Percentiles rank a stretch among this genome's conserved stretches.
phyloP scores from a whole-genome alignment of 2,888 invertebrate species.

The Atrina japonica region DNA sequence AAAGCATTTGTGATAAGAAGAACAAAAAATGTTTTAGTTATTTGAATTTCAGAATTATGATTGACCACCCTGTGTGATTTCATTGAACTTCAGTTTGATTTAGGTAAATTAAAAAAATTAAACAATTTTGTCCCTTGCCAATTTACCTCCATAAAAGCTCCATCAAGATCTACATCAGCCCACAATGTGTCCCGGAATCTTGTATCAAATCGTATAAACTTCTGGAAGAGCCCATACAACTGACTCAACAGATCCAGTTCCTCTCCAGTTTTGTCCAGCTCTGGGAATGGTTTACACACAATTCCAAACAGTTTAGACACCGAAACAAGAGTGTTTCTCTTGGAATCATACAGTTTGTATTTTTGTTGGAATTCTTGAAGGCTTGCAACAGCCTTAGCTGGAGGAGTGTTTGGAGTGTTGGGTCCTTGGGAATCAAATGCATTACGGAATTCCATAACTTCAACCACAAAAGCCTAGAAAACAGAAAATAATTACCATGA shows the following conservation, averaged over 20 bases:
- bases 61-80: too few species aligned
- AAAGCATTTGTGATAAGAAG: too few species aligned
- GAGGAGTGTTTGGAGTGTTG: conserved; percentile 78
- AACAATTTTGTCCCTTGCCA: too few species aligned
- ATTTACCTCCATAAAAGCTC: conserved; percentile 75
- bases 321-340: conserved; percentile 79
- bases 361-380: conserved; percentile 79
- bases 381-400: conserved; percentile 77
- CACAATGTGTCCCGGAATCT: conserved; percentile 79
- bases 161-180: conserved; percentile 79
- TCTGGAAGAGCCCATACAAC: conserved; percentile 80
- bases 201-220: conserved; percentile 79
- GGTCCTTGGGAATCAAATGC: conserved; percentile 81
- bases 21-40: too few species aligned
- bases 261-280: conserved; percentile 80
- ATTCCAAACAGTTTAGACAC: conserved; percentile 81
- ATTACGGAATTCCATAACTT: conserved; percentile 81
- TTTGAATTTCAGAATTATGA: too few species aligned
- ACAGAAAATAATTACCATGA: conserved; percentile 3
- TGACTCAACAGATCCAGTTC: conserved; percentile 79
- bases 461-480: conserved; percentile 80
- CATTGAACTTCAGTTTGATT: too few species aligned
- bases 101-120: too few species aligned
- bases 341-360: conserved; percentile 76
- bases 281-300: conserved; percentile 79